phyloP scores from a whole-genome alignment of 2,888 invertebrate species.

The Dioctria rufipes region DNA sequence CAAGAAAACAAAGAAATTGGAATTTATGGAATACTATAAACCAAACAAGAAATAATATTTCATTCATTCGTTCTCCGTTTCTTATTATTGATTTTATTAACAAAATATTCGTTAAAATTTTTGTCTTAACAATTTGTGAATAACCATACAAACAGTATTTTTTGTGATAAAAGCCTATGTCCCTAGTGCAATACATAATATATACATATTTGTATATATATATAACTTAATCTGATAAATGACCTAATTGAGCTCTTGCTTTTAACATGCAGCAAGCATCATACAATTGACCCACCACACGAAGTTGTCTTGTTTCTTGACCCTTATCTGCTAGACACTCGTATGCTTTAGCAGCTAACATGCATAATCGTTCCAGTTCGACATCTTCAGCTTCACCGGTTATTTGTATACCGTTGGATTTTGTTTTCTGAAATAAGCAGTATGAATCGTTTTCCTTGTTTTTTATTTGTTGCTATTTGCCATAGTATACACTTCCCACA shows the following conservation, averaged over 20 bases:
- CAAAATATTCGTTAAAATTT: constrained; percentile 34
- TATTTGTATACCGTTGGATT: constrained; percentile 62
- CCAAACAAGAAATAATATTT: constrained; percentile 41
- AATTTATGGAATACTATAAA: constrained; percentile 65
- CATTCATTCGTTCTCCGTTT: not conserved
- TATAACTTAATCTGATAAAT: constrained; percentile 29
- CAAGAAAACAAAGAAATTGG: constrained; percentile 67
- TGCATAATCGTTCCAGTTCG: constrained; percentile 66
- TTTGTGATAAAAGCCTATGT: constrained; percentile 2
- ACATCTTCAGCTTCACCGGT: constrained; percentile 66
- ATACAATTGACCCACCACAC: constrained; percentile 72
- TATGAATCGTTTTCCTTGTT: constrained; percentile 14
- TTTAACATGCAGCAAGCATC: constrained; percentile 71
- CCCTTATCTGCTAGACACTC: constrained; percentile 68
- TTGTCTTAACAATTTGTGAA: constrained; percentile 38
- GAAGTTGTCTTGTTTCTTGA: constrained; percentile 68
- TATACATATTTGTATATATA: not conserved
- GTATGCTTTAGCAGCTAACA: constrained; percentile 70
- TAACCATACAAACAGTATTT: constrained; percentile 18
- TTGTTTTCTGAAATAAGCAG: constrained; percentile 54
- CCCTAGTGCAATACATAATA: not conserved
- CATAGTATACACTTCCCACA: constrained; percentile 62
- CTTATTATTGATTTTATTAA: constrained; percentile 30
- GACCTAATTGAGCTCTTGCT: constrained; percentile 51
- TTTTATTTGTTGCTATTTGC: constrained; percentile 25